Evolutionary conservation across 2,888 invertebrate genomes (phyloP).

Genomic region (Myathropa florea): DNA sequence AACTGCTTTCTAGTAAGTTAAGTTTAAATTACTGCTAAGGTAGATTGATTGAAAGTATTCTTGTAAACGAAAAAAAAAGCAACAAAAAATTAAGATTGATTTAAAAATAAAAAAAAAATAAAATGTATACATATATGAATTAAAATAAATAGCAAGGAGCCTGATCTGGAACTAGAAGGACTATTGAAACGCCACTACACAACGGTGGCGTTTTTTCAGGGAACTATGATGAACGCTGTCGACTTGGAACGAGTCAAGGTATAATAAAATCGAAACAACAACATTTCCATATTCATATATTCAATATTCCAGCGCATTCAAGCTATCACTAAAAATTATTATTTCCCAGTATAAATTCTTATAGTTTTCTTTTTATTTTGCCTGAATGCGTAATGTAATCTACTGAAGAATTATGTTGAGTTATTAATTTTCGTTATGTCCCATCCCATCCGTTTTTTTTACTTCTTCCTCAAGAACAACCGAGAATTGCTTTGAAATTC

Average conservation of each 20-base stretch:
- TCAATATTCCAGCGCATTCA: conserved; percentile 47
- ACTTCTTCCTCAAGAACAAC: neutral
- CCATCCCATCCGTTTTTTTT: neutral
- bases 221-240: conserved; percentile 99
- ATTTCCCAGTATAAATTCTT: conserved; percentile 5
- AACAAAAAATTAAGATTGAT: conserved; percentile 35
- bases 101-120: conserved; percentile 21
- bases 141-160: conserved; percentile 94
- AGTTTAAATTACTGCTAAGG: conserved; percentile 56
- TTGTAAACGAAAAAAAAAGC: conserved; percentile 30
- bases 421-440: neutral
- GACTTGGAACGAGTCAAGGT: conserved; percentile 99
- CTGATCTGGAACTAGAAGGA: conserved; percentile 99
- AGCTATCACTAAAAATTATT: conserved; percentile 23
- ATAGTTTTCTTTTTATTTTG: conserved; percentile 40
- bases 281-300: neutral
- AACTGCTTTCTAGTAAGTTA: neutral
- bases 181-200: conserved; percentile 99
- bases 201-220: conserved; percentile 99
- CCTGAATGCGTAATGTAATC: conserved; percentile 33
- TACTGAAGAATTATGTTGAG: conserved; percentile 5
- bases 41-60: conserved; percentile 68
- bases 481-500: conserved; percentile 14
- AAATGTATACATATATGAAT: conserved; percentile 60
- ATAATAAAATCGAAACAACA: conserved; percentile 80